Base-by-base conservation (phyloP, 2,113 vertebrate genomes). In the Bubo blakistoni region DNA sequence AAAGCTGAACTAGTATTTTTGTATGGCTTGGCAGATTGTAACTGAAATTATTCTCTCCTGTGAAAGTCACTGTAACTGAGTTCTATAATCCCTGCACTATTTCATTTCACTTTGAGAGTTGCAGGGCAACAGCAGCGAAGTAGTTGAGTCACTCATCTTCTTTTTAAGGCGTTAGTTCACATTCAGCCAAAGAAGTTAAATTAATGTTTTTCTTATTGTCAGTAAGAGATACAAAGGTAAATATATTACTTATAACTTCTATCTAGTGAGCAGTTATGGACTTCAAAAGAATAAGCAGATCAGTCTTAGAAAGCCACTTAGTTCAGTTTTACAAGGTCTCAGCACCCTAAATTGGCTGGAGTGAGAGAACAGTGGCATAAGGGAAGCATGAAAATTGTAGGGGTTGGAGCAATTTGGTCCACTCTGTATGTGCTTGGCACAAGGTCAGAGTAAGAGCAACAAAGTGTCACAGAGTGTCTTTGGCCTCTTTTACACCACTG, bases 121-220 rank as follows among this genome's bases (percentile, higher is more conserved):
- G 34, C 19, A 94, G 70, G n/a, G n/a, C 36, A 91, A 55, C 11
- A 85, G 34, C 52, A 88, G 44, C 21, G 40, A 97, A 97, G 88
- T 74, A 95, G 46, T 85, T 87, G 52, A 95, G 59, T 94, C 70
- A 92, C 87, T 96, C 74, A 70, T 94, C 89, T 95, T 71, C 52
- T 96, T 97, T 96, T 93, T 76, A 96, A 94, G 86, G 29, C 22
- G 76, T 95, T 94, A 94, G 82, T 93, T 96, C 92, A 94, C 90
- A 88, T 95, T 94, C 92, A 97, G 81, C 46, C 85, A 94, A 82
- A 96, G 40, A 95, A 95, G 88, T 80, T 95, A 97, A 97, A 97
- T 97, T 96, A 96, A 94, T 96, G 78, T 79, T 86, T 97, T 89
- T 93, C 81, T 96, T 95, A 51, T 97, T 97, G 97, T 96, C 96